phyloP scores from a whole-genome alignment of 2,113 vertebrate species.

The Panurus biarmicus region DNA sequence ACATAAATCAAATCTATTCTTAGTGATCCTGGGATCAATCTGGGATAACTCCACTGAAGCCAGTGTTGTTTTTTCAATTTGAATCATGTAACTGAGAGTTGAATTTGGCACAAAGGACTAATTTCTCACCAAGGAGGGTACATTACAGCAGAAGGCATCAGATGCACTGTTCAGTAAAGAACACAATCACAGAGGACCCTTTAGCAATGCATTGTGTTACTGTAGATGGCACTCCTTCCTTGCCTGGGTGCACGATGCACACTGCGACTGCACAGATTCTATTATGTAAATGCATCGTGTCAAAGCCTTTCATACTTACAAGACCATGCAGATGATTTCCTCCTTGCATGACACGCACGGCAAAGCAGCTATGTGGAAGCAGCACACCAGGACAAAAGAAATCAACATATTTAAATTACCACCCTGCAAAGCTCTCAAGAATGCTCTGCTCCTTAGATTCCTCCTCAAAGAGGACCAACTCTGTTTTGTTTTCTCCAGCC shows the following conservation, averaged over 20 bases:
- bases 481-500: neutral
- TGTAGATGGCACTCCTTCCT: slow-evolving; percentile 47
- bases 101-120: slow-evolving; percentile 16
- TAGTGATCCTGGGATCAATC: neutral
- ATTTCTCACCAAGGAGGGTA: slow-evolving; percentile 1
- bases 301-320: neutral
- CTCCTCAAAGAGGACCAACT: neutral
- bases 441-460: neutral
- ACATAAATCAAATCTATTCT: slow-evolving; percentile 3
- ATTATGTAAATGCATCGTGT: neutral
- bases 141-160: neutral
- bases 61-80: neutral
- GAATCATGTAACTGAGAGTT: neutral
- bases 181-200: neutral
- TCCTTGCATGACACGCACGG: neutral
- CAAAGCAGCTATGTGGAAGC: neutral
- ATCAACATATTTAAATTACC: neutral
- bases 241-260: neutral
- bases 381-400: neutral
- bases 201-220: neutral
- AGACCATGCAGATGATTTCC: neutral
- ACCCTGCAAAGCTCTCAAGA: neutral
- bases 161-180: neutral
- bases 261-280: neutral
- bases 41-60: neutral